Percentiles rank a stretch among this genome's conserved stretches.
phyloP scores from a whole-genome alignment of 2,797 vertebrate species.

The Lacerta viridis region DNA sequence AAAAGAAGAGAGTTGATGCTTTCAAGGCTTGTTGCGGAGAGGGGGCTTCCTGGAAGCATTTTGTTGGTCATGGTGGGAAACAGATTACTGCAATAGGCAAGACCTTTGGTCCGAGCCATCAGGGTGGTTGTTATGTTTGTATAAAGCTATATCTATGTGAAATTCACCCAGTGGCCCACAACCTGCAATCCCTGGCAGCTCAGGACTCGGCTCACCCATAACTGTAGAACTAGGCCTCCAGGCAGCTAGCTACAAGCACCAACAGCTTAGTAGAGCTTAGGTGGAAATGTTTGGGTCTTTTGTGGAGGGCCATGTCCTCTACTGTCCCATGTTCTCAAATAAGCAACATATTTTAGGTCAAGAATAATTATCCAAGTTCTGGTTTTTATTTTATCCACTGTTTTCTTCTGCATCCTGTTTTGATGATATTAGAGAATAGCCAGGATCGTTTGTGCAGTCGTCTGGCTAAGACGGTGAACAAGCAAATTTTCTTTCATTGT shows the following conservation, averaged over 20 bases:
- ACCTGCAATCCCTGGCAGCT: not conserved
- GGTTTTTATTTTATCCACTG: not conserved
- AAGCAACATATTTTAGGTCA: not conserved
- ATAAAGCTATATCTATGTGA: not conserved
- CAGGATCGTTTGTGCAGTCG: not conserved
- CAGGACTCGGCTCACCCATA: not conserved
- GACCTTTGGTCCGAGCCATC: not conserved
- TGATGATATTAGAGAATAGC: not conserved
- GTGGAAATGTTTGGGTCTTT: not conserved
- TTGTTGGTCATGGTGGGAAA: not conserved
- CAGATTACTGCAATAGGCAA: not conserved
- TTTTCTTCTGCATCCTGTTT: constrained; percentile 2
- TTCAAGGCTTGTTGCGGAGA: not conserved
- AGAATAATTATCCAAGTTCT: not conserved
- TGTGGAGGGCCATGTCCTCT: not conserved
- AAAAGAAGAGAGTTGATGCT: not conserved
- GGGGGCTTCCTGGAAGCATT: not conserved
- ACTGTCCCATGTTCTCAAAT: not conserved
- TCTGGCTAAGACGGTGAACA: not conserved
- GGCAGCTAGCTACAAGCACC: not conserved
- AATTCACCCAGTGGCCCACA: not conserved
- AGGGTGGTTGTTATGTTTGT: not conserved
- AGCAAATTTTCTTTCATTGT: not conserved
- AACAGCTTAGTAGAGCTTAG: not conserved
- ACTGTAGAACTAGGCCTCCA: not conserved